Evolutionary conservation across 2,113 vertebrate genomes (phyloP).

Genomic region (Scortum barcoo): DNA sequence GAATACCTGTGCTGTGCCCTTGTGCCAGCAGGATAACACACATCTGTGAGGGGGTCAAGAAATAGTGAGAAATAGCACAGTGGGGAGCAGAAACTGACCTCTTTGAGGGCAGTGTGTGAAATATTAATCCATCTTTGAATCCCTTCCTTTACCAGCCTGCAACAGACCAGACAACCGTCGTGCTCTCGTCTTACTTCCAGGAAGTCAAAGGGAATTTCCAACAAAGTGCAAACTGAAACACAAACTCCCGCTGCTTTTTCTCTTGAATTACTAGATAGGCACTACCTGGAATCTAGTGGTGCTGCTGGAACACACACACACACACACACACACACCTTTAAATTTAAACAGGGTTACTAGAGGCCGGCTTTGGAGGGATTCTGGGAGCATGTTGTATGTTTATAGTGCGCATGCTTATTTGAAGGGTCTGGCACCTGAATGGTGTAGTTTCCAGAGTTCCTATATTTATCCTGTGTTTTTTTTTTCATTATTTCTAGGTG

Average conservation of each 20-base stretch:
- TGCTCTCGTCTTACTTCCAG: neutral
- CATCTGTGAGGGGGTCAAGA: neutral
- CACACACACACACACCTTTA: neutral
- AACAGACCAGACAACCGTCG: neutral
- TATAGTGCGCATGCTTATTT: neutral
- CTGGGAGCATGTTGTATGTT: neutral
- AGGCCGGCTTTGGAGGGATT: neutral
- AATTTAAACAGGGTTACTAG: neutral
- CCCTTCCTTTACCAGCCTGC: neutral
- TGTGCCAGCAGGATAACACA: neutral
- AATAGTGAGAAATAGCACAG: conserved; percentile 14
- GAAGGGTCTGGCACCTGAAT: neutral
- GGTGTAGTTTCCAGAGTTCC: neutral
- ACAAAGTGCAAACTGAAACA: conserved; percentile 4
- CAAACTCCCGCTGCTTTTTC: neutral
- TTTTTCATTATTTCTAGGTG: conserved; percentile 81
- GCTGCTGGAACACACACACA: neutral
- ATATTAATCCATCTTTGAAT: conserved; percentile 11
- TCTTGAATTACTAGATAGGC: neutral
- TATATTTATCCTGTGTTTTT: conserved; percentile 39
- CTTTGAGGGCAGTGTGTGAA: neutral
- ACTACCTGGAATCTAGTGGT: conserved; percentile 6
- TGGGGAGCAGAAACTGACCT: conserved; percentile 9
- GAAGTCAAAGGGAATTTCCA: conserved; percentile 28
- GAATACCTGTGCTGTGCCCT: neutral